Evolutionary conservation across 2,888 invertebrate genomes (phyloP).

Genomic region (Cheilosia variabilis): DNA sequence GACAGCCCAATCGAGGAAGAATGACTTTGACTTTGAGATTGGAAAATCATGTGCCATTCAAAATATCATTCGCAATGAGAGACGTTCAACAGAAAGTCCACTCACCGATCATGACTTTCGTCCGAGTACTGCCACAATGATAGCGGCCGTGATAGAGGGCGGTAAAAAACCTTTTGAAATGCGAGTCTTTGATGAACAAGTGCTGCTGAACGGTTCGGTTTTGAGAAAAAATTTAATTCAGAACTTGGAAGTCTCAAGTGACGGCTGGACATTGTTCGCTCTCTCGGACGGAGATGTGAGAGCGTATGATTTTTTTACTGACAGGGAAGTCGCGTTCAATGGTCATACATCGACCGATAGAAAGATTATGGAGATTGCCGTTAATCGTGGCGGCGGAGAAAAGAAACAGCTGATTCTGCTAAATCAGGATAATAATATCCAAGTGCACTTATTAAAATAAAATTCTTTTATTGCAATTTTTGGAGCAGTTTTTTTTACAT

Average conservation of each 20-base stretch:
- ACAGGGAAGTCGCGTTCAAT: constrained; percentile 77
- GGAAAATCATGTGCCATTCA: constrained; percentile 83
- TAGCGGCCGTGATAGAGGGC: constrained; percentile 75
- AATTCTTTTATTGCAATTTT: background rate
- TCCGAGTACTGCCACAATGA: constrained; percentile 78
- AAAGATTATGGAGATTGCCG: constrained; percentile 30
- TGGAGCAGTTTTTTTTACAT: too few species aligned
- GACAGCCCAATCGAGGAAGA: background rate
- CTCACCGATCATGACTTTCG: constrained; percentile 75
- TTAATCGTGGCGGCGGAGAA: constrained; percentile 6
- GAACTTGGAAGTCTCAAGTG: constrained; percentile 80
- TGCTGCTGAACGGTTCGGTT: constrained; percentile 80
- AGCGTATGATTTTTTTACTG: constrained; percentile 80
- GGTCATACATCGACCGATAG: background rate
- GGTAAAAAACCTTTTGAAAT: constrained; percentile 80
- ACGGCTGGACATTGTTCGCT: constrained; percentile 81
- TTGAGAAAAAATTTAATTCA: constrained; percentile 81
- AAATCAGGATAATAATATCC: constrained; percentile 34
- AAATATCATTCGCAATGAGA: constrained; percentile 82
- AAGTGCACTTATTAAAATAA: constrained; percentile 66
- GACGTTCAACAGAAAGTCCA: constrained; percentile 76
- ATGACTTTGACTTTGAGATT: constrained; percentile 76
- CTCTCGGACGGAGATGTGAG: constrained; percentile 80
- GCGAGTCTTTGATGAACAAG: constrained; percentile 81
- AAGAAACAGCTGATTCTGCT: constrained; percentile 51